A percentile compares a stretch with the other conserved stretches of the same genome.
phyloP scores from a whole-genome alignment of 1,140 invertebrate genomes.

The Onthophagus taurus region DNA sequence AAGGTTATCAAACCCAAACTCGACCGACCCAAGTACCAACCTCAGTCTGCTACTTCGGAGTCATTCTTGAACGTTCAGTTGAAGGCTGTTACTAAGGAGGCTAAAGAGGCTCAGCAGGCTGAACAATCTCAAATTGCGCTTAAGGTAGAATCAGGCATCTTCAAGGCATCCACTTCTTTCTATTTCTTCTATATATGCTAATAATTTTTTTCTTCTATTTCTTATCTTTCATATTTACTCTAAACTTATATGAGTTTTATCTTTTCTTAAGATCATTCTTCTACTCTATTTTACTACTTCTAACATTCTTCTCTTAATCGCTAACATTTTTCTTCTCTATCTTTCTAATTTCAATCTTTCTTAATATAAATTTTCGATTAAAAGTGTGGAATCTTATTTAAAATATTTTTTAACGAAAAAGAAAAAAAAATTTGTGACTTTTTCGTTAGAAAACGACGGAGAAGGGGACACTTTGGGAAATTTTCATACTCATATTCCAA shows the following conservation, averaged over 20 bases:
- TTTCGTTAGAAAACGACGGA: slow-evolving; percentile 40
- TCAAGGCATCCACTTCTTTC: background rate
- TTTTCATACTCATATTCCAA: no score
- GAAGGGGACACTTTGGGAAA: no score
- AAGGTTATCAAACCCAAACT: slow-evolving; percentile 39
- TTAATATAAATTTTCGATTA: background rate
- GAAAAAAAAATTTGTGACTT: no score
- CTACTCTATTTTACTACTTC: background rate
- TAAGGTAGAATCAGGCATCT: slow-evolving; percentile 28
- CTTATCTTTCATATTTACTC: slow-evolving; percentile 3
- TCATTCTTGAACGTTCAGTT: slow-evolving; percentile 49
- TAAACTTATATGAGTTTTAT: no score
- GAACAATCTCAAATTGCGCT: slow-evolving; percentile 29
- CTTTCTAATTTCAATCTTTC: background rate
- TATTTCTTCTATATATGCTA: slow-evolving; percentile 2
- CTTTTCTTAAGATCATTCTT: no score
- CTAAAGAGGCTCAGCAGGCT: slow-evolving; percentile 33
- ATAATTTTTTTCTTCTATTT: slow-evolving; percentile 4
- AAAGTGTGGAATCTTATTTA: background rate
- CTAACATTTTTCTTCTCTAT: background rate
- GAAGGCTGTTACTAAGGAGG: slow-evolving; percentile 47
- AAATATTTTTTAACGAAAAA: background rate
- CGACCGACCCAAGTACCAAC: no score
- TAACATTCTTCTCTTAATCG: background rate
- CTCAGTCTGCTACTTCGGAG: slow-evolving; percentile 47